Evolutionary conservation across 2,113 vertebrate genomes (phyloP).

Genomic region (Setophaga kirtlandii): DNA sequence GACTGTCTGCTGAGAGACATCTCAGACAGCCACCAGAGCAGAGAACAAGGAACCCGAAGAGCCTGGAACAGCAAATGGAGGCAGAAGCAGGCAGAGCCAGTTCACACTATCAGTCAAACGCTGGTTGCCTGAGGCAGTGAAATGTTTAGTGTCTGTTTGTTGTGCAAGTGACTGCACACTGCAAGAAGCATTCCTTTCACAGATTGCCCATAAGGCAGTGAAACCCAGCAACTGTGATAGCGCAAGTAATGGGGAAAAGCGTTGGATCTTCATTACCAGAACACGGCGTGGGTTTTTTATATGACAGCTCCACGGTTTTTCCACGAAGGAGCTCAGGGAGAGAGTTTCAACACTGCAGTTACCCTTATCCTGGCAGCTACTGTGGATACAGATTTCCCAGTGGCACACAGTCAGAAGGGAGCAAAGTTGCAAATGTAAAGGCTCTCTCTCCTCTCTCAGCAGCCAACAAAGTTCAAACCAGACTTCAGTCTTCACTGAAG

Average conservation of each 20-base stretch:
- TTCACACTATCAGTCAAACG: conserved; percentile 36
- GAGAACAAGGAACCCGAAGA: background rate
- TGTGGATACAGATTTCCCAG: background rate
- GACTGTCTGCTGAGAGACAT: background rate
- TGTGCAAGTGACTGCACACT: conserved; percentile 40
- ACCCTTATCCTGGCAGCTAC: background rate
- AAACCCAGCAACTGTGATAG: conserved; percentile 14
- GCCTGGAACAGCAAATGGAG: background rate
- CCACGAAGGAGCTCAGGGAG: background rate
- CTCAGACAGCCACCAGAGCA: conserved; percentile 6
- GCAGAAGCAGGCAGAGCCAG: background rate
- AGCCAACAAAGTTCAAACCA: background rate
- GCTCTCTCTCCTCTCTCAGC: background rate
- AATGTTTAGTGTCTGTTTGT: conserved; percentile 47
- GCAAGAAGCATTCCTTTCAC: conserved; percentile 18
- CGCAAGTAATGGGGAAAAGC: background rate
- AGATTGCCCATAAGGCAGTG: background rate
- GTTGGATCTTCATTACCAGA: background rate
- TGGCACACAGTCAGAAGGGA: background rate
- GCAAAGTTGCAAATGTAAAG: background rate
- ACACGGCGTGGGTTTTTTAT: background rate
- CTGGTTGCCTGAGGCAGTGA: conserved; percentile 37
- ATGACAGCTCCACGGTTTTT: background rate
- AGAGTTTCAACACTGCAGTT: background rate
- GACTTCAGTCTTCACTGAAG: background rate